These are phyloP conservation scores for Chaetogeoica ovagalla DNA, from an alignment of 2,888 invertebrate species.

Conservation along the genomic window DNA sequence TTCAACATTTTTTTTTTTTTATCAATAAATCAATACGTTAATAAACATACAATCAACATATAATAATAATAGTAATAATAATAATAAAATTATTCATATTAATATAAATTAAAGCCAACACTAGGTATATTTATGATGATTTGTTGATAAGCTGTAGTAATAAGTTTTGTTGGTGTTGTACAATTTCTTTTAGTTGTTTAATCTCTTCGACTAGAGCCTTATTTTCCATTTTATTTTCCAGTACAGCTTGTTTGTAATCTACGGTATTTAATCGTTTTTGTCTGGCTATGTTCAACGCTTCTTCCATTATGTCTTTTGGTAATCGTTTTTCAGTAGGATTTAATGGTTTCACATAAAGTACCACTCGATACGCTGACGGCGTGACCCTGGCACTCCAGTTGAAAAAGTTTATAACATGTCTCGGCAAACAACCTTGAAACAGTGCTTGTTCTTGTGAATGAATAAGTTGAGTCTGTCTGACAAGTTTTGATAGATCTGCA, in stretches of 20 bases:
- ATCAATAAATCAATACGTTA: conserved; percentile 18
- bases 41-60: conserved; percentile 6
- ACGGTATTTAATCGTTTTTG: conserved; percentile 61
- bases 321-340: conserved; percentile 81
- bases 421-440: conserved; percentile 77
- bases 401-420: conserved; percentile 73
- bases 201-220: conserved; percentile 69
- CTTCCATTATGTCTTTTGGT: conserved; percentile 76
- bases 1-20: neutral
- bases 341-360: conserved; percentile 78
- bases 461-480: conserved; percentile 83
- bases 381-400: conserved; percentile 79
- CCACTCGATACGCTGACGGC: conserved; percentile 79
- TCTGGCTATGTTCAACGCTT: conserved; percentile 77
- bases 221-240: conserved; percentile 64
- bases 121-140: conserved; percentile 31
- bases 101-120: neutral
- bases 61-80: neutral
- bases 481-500: conserved; percentile 79
- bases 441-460: conserved; percentile 81
- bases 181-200: conserved; percentile 66
- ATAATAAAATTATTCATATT: neutral
- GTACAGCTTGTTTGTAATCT: conserved; percentile 64
- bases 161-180: conserved; percentile 52
- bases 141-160: conserved; percentile 43